Percentiles rank a stretch among this genome's conserved stretches.
Evolutionary conservation across 2,888 invertebrate species (phyloP).

Genomic region (Lasius platythorax): DNA sequence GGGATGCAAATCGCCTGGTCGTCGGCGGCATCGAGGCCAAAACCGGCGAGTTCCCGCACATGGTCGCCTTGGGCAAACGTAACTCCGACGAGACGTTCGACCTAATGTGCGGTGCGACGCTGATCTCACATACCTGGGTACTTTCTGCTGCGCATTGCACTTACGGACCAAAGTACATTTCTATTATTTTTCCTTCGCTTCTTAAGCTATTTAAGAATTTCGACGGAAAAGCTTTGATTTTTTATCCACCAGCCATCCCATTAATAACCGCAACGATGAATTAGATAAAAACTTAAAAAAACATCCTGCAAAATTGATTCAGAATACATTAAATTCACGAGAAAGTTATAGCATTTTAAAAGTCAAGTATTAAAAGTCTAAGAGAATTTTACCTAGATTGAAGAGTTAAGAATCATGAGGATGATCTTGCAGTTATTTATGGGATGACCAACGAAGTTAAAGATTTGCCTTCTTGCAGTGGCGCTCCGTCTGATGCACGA

Average conservation of each 20-base stretch:
- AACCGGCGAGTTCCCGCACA: slow-evolving; percentile 73
- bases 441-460: background rate
- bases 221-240: background rate
- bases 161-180: slow-evolving; percentile 64
- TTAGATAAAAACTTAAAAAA: background rate
- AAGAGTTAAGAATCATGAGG: background rate
- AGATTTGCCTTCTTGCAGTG: slow-evolving; percentile 57
- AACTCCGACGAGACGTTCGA: slow-evolving; percentile 42
- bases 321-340: background rate
- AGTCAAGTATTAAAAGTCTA: background rate
- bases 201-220: background rate
- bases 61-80: slow-evolving; percentile 71
- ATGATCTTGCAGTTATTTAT: slow-evolving; percentile 1
- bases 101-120: slow-evolving; percentile 69
- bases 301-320: background rate
- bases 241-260: background rate
- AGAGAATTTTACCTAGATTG: background rate
- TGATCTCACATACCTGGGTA: slow-evolving; percentile 74
- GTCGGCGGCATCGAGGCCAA: slow-evolving; percentile 66
- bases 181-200: slow-evolving; percentile 13
- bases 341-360: slow-evolving; percentile 6
- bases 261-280: background rate
- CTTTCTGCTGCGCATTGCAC: slow-evolving; percentile 77
- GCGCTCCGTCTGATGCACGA: slow-evolving; percentile 62
- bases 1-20: slow-evolving; percentile 55